Conservation (phyloP, 2,113 vertebrate species). For the Apus apus region DNA sequence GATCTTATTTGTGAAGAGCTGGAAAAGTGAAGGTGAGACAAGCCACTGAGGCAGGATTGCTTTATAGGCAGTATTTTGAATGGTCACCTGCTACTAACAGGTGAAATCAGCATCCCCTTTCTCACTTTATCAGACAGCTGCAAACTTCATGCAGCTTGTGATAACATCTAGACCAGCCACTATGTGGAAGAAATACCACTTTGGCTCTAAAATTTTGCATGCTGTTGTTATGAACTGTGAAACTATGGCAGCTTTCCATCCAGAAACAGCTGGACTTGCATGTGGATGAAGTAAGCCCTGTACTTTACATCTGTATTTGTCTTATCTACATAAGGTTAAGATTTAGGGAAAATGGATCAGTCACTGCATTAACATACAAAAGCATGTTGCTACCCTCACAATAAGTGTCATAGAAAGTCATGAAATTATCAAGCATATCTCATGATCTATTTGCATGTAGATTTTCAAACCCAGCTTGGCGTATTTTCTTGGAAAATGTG, state of each 20-base stretch:
- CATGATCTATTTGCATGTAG: background rate
- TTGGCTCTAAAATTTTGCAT: slow-evolving; percentile 1
- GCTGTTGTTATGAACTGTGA: slow-evolving; percentile 36
- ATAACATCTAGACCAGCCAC: background rate
- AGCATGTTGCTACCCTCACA: background rate
- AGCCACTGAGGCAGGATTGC: background rate
- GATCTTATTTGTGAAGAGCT: background rate
- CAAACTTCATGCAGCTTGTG: background rate
- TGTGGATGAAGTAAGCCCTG: background rate
- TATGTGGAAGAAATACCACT: background rate
- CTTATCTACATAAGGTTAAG: slow-evolving; percentile 18
- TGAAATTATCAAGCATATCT: background rate
- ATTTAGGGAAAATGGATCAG: background rate
- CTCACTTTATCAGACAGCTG: background rate
- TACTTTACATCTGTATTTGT: background rate
- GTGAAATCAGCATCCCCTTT: background rate
- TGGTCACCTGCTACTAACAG: background rate
- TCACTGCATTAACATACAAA: background rate
- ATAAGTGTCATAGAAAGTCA: background rate
- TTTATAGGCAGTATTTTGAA: background rate
- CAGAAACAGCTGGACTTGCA: background rate
- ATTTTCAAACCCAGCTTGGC: slow-evolving; percentile 11
- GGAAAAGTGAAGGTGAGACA: background rate
- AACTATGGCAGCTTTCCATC: slow-evolving; percentile 14
- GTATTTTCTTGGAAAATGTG: slow-evolving; percentile 43